phyloP scores from a whole-genome alignment of 2,113 vertebrate genomes.

The rabbit (Oryctolagus cuniculus) region mOryCun1.1 NC_091447.1:33288001-33288500 shows the following conservation, averaged over 20 bases:
- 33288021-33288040: neutral
- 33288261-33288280: neutral
- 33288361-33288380: neutral
- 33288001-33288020: neutral
- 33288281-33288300: neutral
- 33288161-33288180: slow-evolving; percentile 14
- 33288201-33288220: neutral
- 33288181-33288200: slow-evolving; percentile 23
- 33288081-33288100: neutral
- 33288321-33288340: neutral
- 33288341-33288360: neutral
- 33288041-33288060: neutral
- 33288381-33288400: neutral
- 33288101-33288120: neutral
- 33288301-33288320: neutral
- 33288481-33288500: neutral
- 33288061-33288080: slow-evolving; percentile 21
- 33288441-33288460: neutral
- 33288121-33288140: neutral
- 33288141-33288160: neutral
- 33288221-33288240: neutral
- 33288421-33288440: neutral
- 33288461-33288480: neutral
- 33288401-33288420: neutral
- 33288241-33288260: neutral